These are phyloP conservation scores for Dallia pectoralis DNA, from an alignment of 2,797 vertebrate species.

Conservation along the genomic window DNA sequence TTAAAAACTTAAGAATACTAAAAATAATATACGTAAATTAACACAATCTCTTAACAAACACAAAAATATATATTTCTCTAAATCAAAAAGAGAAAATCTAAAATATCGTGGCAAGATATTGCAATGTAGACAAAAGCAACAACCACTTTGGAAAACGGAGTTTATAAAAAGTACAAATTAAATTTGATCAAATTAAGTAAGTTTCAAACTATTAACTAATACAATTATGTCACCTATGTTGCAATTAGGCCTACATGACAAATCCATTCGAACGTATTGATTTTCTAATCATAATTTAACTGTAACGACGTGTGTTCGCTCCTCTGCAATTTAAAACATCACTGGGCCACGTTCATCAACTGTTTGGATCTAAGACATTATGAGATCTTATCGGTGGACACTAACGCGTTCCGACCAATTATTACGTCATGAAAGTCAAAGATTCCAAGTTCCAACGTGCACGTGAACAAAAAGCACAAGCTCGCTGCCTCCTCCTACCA, in stretches of 20 bases:
- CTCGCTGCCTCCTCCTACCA: slow-evolving; percentile 49
- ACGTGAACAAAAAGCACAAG: no score
- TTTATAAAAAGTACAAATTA: neutral
- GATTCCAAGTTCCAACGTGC: no score
- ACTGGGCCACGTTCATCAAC: neutral
- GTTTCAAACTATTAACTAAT: neutral
- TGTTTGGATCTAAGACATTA: no score
- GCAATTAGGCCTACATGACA: neutral
- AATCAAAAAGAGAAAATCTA: no score
- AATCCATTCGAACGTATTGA: neutral
- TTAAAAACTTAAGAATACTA: no score
- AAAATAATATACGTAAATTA: no score
- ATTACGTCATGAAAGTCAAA: no score
- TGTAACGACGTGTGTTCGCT: neutral
- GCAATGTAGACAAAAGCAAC: neutral
- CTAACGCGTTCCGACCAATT: no score
- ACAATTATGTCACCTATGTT: neutral
- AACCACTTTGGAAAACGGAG: neutral
- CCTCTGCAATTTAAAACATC: neutral
- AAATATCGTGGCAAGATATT: no score
- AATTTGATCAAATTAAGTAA: neutral
- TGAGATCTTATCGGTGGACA: no score
- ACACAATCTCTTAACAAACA: no score
- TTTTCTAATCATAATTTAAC: neutral
- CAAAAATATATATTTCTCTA: no score